phyloP scores from a whole-genome alignment of 2,888 invertebrate species.

The Atethmia centrago region DNA sequence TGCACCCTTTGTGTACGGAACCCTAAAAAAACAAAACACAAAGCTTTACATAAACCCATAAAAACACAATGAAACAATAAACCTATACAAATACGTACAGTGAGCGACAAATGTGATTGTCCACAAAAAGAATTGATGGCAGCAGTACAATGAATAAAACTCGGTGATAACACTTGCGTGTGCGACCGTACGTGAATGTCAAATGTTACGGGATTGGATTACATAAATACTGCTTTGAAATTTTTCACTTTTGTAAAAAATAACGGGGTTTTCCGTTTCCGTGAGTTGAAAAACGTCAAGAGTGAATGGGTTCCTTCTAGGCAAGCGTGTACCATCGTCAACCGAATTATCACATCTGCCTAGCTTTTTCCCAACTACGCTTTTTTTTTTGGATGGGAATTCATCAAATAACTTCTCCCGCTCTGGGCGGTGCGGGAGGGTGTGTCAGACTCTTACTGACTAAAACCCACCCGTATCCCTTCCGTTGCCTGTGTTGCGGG shows the following conservation, averaged over 20 bases:
- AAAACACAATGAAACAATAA: conserved; percentile 54
- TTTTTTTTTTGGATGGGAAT: no score
- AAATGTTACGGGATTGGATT: conserved; percentile 65
- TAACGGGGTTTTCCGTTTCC: conserved; percentile 12
- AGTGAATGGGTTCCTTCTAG: background rate
- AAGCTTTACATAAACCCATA: conserved; percentile 16
- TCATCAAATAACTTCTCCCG: no score
- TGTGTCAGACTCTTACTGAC: no score
- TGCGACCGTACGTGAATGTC: conserved; percentile 70
- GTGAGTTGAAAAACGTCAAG: conserved; percentile 3
- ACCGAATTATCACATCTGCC: background rate
- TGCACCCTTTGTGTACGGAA: background rate
- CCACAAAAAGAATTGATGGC: conserved; percentile 52
- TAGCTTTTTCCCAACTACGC: background rate
- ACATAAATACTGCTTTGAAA: conserved; percentile 49
- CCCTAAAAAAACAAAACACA: conserved; percentile 14
- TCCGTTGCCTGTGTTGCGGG: no score
- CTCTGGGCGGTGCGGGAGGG: no score
- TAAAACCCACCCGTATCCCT: no score
- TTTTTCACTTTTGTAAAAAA: conserved; percentile 21
- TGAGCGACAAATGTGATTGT: conserved; percentile 58
- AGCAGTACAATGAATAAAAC: conserved; percentile 65
- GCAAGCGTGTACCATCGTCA: background rate
- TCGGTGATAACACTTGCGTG: conserved; percentile 70
- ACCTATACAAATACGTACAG: conserved; percentile 55